A percentile compares a stretch with the other conserved stretches of the same genome.
Conservation (phyloP, 2,113 vertebrate species). For the Cyprinodon brontotheroides region DNA sequence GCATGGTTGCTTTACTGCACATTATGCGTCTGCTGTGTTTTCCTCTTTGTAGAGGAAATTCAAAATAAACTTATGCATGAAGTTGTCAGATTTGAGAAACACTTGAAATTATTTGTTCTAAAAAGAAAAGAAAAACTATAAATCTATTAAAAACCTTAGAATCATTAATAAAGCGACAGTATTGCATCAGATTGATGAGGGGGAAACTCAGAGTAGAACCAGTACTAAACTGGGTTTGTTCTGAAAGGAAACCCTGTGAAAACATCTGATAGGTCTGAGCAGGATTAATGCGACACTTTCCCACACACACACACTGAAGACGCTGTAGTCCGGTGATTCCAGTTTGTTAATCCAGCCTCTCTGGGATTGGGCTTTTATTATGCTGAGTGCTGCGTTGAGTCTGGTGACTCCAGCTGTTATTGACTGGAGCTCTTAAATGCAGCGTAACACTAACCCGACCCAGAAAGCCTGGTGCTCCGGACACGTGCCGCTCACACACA, state of each 20-base stretch:
- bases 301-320: conserved; percentile 31
- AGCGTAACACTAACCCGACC: conserved; percentile 68
- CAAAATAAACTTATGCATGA: too few species aligned
- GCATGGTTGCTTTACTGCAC: too few species aligned
- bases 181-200: too few species aligned
- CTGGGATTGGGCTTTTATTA: conserved; percentile 65
- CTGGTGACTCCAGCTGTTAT: conserved; percentile 64
- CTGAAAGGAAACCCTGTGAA: neutral
- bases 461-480: conserved; percentile 41
- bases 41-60: too few species aligned
- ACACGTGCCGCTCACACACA: conserved; percentile 30
- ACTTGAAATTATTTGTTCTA: too few species aligned
- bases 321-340: conserved; percentile 38
- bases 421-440: conserved; percentile 45
- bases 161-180: too few species aligned
- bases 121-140: too few species aligned
- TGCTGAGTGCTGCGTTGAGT: conserved; percentile 54
- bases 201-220: too few species aligned
- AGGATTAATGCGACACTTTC: neutral
- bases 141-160: too few species aligned
- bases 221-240: too few species aligned
- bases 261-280: neutral
- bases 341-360: conserved; percentile 54
- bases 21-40: too few species aligned
- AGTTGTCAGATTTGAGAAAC: too few species aligned